A percentile compares a stretch with the other conserved stretches of the same genome.
phyloP scores from a whole-genome alignment of 2,797 vertebrate species.

The Steatocranus sp. region DNA sequence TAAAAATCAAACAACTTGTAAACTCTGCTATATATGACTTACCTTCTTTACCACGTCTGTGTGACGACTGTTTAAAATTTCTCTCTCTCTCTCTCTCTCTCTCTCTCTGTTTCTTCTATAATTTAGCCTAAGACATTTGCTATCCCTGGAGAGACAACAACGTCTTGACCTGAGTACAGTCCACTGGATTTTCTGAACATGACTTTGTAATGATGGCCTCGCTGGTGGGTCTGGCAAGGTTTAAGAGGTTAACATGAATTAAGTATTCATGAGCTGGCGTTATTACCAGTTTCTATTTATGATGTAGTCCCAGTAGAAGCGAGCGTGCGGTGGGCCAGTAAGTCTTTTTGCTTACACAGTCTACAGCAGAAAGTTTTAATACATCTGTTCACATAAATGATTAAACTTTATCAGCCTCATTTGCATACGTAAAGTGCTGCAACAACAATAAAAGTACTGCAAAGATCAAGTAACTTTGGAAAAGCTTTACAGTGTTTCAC shows the following conservation, averaged over 20 bases:
- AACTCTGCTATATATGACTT: background rate
- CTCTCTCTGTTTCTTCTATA: background rate
- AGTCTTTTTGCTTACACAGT: background rate
- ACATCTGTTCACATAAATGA: background rate
- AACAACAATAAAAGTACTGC: background rate
- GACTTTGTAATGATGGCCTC: background rate
- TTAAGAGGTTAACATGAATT: background rate
- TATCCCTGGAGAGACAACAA: background rate
- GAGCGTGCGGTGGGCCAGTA: background rate
- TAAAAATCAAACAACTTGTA: background rate
- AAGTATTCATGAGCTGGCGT: constrained; percentile 4
- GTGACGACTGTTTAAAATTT: background rate
- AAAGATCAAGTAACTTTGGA: background rate
- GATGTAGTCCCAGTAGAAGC: background rate
- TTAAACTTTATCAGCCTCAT: background rate
- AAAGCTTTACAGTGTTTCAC: background rate
- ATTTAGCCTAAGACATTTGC: background rate
- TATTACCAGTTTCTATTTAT: constrained; percentile 3
- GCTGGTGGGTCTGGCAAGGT: background rate
- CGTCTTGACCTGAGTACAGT: background rate
- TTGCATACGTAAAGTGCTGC: background rate
- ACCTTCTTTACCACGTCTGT: background rate
- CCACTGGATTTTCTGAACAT: background rate
- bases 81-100: background rate
- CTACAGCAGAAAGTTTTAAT: background rate